Conservation (phyloP, 2,113 vertebrate species). For the Gambusia holbrooki region DNA sequence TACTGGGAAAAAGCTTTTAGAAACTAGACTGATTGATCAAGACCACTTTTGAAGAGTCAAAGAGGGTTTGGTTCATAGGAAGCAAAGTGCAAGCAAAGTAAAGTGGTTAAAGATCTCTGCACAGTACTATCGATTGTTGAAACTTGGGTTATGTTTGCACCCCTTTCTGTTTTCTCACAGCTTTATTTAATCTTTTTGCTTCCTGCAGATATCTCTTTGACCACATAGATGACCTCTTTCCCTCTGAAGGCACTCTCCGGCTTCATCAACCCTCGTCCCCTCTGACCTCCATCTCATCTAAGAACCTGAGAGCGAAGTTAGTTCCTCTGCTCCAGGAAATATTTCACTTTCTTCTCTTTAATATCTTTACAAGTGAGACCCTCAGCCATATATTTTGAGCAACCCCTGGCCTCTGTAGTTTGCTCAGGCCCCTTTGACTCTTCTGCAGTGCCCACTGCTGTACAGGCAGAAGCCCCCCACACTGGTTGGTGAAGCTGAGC, state of each 20-base stretch:
- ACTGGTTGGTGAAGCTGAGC: constrained; percentile 35
- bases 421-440: constrained; percentile 20
- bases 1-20: not conserved
- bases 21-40: not conserved
- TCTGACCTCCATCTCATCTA: constrained; percentile 4
- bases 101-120: not conserved
- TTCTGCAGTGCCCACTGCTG: constrained; percentile 33
- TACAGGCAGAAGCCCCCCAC: constrained; percentile 35
- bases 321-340: constrained; percentile 6
- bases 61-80: not conserved
- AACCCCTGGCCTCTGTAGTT: constrained; percentile 27
- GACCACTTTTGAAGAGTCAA: not conserved
- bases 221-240: constrained; percentile 25
- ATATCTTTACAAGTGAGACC: constrained; percentile 20
- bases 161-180: not conserved
- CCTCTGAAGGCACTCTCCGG: constrained; percentile 29
- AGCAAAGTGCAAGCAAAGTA: not conserved
- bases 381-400: constrained; percentile 52
- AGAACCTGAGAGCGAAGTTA: not conserved
- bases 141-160: not conserved
- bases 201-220: constrained; percentile 54
- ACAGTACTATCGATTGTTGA: not conserved
- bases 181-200: not conserved
- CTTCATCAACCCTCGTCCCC: constrained; percentile 1
- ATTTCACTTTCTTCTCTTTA: constrained; percentile 20